Percentiles rank a stretch among this genome's conserved stretches.
Conservation (phyloP, 2,888 invertebrate genomes). For the Zaprionus lineosus region DNA sequence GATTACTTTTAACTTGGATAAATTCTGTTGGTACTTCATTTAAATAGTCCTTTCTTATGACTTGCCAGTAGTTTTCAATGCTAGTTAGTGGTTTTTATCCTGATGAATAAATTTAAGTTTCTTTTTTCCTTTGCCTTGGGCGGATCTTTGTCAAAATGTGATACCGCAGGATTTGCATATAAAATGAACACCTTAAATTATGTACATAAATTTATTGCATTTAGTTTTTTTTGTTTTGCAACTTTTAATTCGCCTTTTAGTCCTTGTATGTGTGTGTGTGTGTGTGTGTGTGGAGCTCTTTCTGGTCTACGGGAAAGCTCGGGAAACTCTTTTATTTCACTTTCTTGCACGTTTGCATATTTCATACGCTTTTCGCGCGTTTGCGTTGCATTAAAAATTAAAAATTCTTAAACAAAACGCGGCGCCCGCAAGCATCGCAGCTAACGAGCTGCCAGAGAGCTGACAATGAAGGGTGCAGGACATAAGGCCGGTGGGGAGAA, state of each 20-base stretch:
- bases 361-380: constrained; percentile 56
- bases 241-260: constrained; percentile 68
- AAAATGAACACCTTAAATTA: constrained; percentile 72
- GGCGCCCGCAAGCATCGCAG: constrained; percentile 60
- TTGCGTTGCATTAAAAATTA: constrained; percentile 75
- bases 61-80: too few relatives aligned
- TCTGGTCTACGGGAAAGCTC: too few relatives aligned
- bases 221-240: constrained; percentile 2
- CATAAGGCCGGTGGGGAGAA: constrained; percentile 1
- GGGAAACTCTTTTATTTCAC: constrained; percentile 43
- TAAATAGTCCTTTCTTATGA: too few relatives aligned
- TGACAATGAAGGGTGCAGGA: constrained; percentile 49
- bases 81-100: background rate
- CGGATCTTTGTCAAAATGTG: constrained; percentile 21
- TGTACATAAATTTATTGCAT: constrained; percentile 67
- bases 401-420: constrained; percentile 74
- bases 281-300: too few relatives aligned
- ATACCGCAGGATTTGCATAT: constrained; percentile 63
- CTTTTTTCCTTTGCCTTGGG: background rate
- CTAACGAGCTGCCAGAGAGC: constrained; percentile 54
- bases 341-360: constrained; percentile 64
- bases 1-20: too few relatives aligned
- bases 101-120: background rate
- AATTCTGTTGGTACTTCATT: too few relatives aligned
- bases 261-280: too few relatives aligned